A percentile compares a stretch with the other conserved stretches of the same genome.
Evolutionary conservation across 2,113 vertebrate species (phyloP).

Genomic region (Lanius ludovicianus): DNA sequence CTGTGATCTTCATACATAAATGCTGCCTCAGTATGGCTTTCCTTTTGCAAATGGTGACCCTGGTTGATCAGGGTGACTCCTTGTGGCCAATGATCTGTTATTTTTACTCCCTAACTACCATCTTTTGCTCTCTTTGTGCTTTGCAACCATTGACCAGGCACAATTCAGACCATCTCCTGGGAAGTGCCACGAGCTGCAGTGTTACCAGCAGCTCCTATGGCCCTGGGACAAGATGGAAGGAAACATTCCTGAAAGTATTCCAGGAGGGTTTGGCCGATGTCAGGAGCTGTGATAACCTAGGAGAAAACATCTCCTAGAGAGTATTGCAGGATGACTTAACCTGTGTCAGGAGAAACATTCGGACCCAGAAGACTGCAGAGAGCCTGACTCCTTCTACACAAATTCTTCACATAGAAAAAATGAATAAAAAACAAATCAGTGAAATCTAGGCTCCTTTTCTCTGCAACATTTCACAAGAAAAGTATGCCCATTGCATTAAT

Average conservation of each 20-base stretch:
- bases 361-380: background rate
- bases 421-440: background rate
- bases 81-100: background rate
- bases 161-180: background rate
- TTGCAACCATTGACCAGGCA: background rate
- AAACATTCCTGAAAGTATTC: background rate
- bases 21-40: background rate
- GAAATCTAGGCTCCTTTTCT: slow-evolving; percentile 1
- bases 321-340: background rate
- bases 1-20: background rate
- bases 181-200: background rate
- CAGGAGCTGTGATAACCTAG: background rate
- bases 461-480: background rate
- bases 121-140: background rate
- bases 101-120: background rate
- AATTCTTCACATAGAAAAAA: background rate
- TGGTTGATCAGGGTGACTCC: background rate
- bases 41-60: background rate
- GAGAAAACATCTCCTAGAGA: background rate
- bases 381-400: background rate
- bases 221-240: background rate
- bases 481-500: background rate
- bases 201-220: background rate
- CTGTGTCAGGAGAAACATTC: background rate
- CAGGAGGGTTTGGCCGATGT: background rate